Percentiles rank a stretch among this genome's conserved stretches.
Evolutionary conservation across 2,888 invertebrate species (phyloP).

Genomic region (Caenorhabditis sp.): DNA sequence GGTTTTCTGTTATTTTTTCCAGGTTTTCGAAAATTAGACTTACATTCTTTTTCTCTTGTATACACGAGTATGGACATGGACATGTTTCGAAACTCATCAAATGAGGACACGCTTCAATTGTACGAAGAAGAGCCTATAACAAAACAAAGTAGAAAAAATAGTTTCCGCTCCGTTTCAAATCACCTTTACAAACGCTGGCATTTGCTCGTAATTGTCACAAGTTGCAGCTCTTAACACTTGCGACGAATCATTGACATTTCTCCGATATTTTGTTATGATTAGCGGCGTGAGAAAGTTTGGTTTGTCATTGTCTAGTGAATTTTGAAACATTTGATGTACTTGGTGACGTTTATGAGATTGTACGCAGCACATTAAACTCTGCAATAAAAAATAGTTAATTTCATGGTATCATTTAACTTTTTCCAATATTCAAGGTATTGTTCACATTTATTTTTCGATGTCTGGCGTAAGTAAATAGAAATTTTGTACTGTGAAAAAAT

Average conservation of each 20-base stretch:
- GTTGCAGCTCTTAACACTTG: background rate
- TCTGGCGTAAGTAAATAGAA: no score
- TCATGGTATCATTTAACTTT: no score
- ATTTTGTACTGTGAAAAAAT: no score
- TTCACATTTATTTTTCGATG: no score
- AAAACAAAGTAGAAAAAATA: background rate
- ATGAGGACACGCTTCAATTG: background rate
- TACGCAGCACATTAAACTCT: background rate
- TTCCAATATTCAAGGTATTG: no score
- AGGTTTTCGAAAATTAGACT: no score
- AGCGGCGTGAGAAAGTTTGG: background rate
- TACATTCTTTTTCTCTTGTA: no score
- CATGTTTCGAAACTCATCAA: background rate
- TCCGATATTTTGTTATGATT: background rate
- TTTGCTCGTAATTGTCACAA: background rate
- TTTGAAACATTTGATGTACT: background rate
- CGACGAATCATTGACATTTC: background rate
- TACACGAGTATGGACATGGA: background rate
- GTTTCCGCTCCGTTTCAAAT: background rate
- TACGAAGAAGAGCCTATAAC: background rate
- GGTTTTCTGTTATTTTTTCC: no score
- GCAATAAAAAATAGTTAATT: background rate
- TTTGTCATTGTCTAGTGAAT: background rate
- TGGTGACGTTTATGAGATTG: background rate
- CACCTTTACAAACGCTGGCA: background rate